Evolutionary conservation across 2,113 vertebrate genomes (phyloP).

Genomic region (Cyprinus carpio): DNA sequence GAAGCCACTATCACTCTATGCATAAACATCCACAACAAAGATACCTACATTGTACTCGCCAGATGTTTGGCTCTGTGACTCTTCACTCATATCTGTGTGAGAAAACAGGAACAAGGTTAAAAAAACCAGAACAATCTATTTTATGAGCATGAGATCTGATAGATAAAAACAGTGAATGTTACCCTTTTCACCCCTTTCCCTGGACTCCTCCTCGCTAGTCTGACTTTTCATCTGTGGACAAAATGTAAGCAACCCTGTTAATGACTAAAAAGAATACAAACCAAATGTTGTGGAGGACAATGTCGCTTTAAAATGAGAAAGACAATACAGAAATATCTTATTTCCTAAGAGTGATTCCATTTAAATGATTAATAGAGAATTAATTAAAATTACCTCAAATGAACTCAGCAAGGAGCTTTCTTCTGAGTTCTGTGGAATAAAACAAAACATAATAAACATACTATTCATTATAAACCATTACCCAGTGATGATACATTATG

Average conservation of each 20-base stretch:
- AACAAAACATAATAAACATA: neutral
- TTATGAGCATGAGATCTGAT: neutral
- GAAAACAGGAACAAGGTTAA: neutral
- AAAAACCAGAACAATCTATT: neutral
- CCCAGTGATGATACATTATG: neutral
- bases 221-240: slow-evolving; percentile 54
- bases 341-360: neutral
- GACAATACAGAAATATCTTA: neutral
- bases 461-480: slow-evolving; percentile 12
- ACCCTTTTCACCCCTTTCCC: slow-evolving; percentile 44
- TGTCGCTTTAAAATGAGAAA: neutral
- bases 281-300: neutral
- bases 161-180: neutral
- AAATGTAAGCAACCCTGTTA: neutral
- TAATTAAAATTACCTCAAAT: slow-evolving; percentile 72
- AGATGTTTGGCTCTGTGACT: slow-evolving; percentile 52
- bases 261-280: neutral
- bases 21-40: slow-evolving; percentile 2
- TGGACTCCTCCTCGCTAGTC: slow-evolving; percentile 60
- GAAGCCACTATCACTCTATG: neutral
- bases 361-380: neutral
- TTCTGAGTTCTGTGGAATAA: slow-evolving; percentile 72
- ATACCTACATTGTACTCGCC: slow-evolving; percentile 47
- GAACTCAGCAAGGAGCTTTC: slow-evolving; percentile 75
- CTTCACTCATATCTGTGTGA: slow-evolving; percentile 51